Evolutionary conservation across 2,888 invertebrate genomes (phyloP).

Genomic region (Metalampra italica): DNA sequence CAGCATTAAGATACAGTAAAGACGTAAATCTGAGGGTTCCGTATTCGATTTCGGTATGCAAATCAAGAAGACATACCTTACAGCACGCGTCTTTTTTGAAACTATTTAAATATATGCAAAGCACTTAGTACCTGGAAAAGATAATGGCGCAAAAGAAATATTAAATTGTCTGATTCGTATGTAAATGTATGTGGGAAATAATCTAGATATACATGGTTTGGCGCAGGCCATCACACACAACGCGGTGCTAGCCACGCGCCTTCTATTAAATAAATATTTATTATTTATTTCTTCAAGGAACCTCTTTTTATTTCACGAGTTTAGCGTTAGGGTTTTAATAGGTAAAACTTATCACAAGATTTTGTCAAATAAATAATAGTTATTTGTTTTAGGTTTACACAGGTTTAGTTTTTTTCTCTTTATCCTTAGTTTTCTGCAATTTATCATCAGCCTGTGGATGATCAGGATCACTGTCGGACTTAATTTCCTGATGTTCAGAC

Average conservation of each 20-base stretch:
- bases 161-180: slow-evolving; percentile 62
- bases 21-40: slow-evolving; percentile 19
- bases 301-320: not conserved
- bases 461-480: too few relatives aligned
- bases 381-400: too few relatives aligned
- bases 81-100: slow-evolving; percentile 54
- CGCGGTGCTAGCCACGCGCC: slow-evolving; percentile 35
- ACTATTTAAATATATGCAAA: slow-evolving; percentile 65
- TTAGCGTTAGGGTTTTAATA: not conserved
- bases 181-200: slow-evolving; percentile 63
- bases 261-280: slow-evolving; percentile 12
- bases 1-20: slow-evolving; percentile 16
- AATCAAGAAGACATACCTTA: slow-evolving; percentile 33
- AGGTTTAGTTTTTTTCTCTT: too few relatives aligned
- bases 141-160: slow-evolving; percentile 58
- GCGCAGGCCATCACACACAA: slow-evolving; percentile 42
- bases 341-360: too few relatives aligned
- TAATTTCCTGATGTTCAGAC: too few relatives aligned
- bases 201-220: slow-evolving; percentile 42
- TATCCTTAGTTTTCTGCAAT: too few relatives aligned
- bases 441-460: too few relatives aligned
- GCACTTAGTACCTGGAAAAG: slow-evolving; percentile 58
- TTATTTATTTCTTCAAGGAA: slow-evolving; percentile 9
- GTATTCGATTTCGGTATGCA: slow-evolving; percentile 40
- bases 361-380: too few relatives aligned